A percentile compares a stretch with the other conserved stretches of the same genome.
These are phyloP conservation scores for Luscinia megarhynchos DNA, from an alignment of 2,797 vertebrate genomes.

Conservation along the genomic window DNA sequence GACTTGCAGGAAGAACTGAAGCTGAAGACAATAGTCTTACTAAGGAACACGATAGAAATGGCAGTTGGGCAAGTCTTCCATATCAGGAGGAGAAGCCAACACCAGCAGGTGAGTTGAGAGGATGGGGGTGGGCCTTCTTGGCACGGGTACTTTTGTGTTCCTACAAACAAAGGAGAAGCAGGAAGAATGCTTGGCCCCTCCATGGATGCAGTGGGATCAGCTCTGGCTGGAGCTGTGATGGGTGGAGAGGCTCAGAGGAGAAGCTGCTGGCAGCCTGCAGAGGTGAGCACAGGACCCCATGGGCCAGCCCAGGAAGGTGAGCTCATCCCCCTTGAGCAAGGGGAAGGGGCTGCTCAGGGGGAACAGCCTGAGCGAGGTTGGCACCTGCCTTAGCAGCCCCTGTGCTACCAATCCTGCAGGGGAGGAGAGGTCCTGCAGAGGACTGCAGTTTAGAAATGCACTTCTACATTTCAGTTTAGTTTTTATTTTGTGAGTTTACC, in stretches of 20 bases:
- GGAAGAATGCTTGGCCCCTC: not conserved
- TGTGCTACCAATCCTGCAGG: not conserved
- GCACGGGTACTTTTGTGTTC: not conserved
- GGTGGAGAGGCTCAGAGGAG: rapidly evolving
- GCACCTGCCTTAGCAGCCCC: not conserved
- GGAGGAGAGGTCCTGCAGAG: not conserved
- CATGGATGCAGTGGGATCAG: rapidly evolving
- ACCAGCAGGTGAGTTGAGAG: not conserved
- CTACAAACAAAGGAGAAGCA: not conserved
- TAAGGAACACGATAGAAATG: not conserved
- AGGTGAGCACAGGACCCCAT: rapidly evolving
- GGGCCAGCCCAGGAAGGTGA: not conserved
- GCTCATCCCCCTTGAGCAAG: not conserved
- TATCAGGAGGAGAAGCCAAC: not conserved
- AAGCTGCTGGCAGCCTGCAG: not conserved
- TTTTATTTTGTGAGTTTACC: not conserved
- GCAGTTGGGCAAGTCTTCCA: not conserved
- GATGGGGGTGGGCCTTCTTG: not conserved
- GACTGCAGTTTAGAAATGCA: not conserved
- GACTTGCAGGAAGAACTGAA: not conserved
- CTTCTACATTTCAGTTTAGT: not conserved
- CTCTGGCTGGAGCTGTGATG: not conserved
- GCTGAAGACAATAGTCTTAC: not conserved
- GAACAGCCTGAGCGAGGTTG: rapidly evolving
- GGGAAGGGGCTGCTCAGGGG: not conserved